Base-by-base conservation (phyloP, 1,140 invertebrate genomes). In the Meloidogyne chitwoodi region DNA sequence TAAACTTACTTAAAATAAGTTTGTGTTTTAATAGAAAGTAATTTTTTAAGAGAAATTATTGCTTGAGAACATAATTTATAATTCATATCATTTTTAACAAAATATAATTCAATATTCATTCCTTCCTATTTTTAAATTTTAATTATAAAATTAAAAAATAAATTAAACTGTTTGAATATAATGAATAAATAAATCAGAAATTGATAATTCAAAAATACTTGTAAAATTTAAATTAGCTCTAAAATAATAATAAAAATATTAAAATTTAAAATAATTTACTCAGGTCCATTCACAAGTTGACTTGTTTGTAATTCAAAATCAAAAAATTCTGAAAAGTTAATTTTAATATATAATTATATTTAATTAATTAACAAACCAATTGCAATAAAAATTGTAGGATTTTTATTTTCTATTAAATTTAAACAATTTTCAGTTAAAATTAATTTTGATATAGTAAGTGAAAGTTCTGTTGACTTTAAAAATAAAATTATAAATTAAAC, bases 241-340 rank as follows among this genome's bases (percentile, higher is more conserved):
- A 24, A 75, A 83, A 82, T 24, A 76, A 74, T 14, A 82, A 68
- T 24, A 68, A 63, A n/a, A 66, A 56, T 11, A 76, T 74, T 66
- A 63, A 22, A 48, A 44, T 56, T 27, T 64, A n/a, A 66, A 38
- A 38, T 38, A 38, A 38, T 38, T 64, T 79, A 79, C 80, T 82
- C 81, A 10, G 81, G 82, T 22, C 82, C 81, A 44, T 56, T 66
- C n/a, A 85, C 29, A 24, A 83, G 63, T 29, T 79, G 77, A 5
- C 83, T 85, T 11, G 84, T 85, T 79, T 85, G 78, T 24, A 85
- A 61, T 74, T 85, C 85, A 66, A 85, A 85, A 65, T 85, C 84
- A 75, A 85, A 85, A 65, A 85, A 85, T 77, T 85, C 84, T 56
- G 6, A n/a, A 56, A 56, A 56, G 6, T n/a, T 8, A 56, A 56